Conservation (phyloP, 2,888 invertebrate species). For the Catotricha subobsoleta region DNA sequence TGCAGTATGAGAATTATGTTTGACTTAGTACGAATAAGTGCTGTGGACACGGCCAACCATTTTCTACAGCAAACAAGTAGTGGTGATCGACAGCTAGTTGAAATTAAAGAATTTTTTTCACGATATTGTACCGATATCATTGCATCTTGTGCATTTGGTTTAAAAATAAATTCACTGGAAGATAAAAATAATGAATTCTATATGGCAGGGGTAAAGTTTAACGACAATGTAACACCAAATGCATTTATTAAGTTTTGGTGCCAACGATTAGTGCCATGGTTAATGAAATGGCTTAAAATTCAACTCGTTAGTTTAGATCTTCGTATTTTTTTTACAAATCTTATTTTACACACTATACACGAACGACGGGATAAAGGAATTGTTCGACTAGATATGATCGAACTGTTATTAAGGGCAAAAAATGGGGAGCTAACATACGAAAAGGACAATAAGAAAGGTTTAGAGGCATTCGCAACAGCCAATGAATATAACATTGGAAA, state of each 20-base stretch:
- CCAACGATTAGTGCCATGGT: constrained; percentile 10
- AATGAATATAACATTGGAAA: constrained; percentile 23
- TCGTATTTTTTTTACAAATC: neutral
- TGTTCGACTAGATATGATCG: constrained; percentile 22
- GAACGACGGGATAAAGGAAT: neutral
- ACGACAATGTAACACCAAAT: neutral
- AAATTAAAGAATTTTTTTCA: constrained; percentile 30
- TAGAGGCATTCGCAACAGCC: constrained; percentile 22
- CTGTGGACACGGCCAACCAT: constrained; percentile 16
- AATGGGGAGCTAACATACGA: constrained; percentile 19
- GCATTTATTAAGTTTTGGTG: constrained; percentile 10
- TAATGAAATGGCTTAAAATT: constrained; percentile 10
- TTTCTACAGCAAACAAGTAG: constrained; percentile 11
- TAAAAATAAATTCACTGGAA: no score
- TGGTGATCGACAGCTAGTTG: no score
- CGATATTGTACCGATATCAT: constrained; percentile 36
- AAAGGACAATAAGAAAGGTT: neutral
- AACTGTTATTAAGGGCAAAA: constrained; percentile 32
- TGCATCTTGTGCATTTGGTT: constrained; percentile 34
- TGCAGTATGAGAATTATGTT: constrained; percentile 22
- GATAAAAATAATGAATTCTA: no score
- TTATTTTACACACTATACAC: neutral
- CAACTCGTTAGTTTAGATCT: constrained; percentile 8
- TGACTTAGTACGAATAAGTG: constrained; percentile 26
- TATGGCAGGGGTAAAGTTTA: constrained; percentile 22